phyloP scores from a whole-genome alignment of 2,888 invertebrate species.

The Carcina quercana region DNA sequence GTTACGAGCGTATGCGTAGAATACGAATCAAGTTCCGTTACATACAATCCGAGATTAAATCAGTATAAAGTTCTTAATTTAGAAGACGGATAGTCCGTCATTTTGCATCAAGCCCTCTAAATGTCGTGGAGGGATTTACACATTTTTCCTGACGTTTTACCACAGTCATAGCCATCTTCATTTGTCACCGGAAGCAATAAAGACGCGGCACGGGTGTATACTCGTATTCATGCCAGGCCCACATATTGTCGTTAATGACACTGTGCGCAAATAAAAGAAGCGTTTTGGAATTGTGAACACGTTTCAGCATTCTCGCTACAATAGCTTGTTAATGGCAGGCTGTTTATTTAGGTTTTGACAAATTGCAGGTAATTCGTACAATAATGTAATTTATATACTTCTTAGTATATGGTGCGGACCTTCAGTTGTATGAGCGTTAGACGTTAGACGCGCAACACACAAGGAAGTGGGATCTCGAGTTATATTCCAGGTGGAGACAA shows the following conservation, averaged over 20 bases:
- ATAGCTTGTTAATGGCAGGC: slow-evolving; percentile 25
- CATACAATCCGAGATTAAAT: too few relatives aligned
- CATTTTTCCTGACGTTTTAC: slow-evolving; percentile 1
- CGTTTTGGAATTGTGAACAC: slow-evolving; percentile 39
- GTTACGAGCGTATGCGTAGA: too few relatives aligned
- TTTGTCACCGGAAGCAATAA: slow-evolving; percentile 54
- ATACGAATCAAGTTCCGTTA: too few relatives aligned
- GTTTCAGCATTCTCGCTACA: slow-evolving; percentile 21
- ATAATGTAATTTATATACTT: too few relatives aligned
- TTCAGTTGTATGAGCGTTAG: too few relatives aligned
- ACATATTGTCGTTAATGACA: slow-evolving; percentile 48
- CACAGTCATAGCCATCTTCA: slow-evolving; percentile 33
- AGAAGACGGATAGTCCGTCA: slow-evolving; percentile 1
- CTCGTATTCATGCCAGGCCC: slow-evolving; percentile 41
- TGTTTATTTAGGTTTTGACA: slow-evolving; percentile 32
- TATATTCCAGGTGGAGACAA: too few relatives aligned
- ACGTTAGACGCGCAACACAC: too few relatives aligned
- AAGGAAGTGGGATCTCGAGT: too few relatives aligned
- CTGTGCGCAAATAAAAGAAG: slow-evolving; percentile 42
- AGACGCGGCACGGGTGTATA: slow-evolving; percentile 40
- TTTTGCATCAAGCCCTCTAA: neutral
- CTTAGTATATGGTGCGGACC: too few relatives aligned
- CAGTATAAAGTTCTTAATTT: too few relatives aligned
- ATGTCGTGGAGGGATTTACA: slow-evolving; percentile 1
- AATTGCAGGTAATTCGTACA: slow-evolving; percentile 19